Evolutionary conservation across 2,888 invertebrate species (phyloP).

Genomic region (Ichneumon xanthorius): DNA sequence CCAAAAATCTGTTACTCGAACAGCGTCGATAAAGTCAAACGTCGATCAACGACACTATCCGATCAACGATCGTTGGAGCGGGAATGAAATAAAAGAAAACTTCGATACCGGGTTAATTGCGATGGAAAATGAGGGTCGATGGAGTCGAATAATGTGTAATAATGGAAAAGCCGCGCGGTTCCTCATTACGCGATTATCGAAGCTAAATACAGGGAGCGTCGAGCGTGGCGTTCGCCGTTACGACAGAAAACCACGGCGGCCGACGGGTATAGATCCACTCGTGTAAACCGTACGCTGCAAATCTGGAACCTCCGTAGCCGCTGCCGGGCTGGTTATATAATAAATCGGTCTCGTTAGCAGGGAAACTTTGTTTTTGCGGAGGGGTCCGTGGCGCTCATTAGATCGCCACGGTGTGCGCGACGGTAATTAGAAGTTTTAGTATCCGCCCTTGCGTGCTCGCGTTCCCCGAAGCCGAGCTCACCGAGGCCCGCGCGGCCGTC

Average conservation of each 20-base stretch:
- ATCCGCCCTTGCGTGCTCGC: constrained; percentile 70
- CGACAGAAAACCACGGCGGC: neutral
- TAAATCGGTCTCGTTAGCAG: constrained; percentile 82
- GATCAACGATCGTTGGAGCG: neutral
- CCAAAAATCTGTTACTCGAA: too few relatives aligned
- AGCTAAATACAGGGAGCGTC: neutral
- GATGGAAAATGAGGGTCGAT: neutral
- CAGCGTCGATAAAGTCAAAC: neutral
- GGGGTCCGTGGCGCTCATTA: constrained; percentile 79
- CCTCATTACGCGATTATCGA: neutral
- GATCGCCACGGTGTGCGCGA: constrained; percentile 79
- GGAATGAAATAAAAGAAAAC: neutral
- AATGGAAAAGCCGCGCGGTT: neutral
- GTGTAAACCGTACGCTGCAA: constrained; percentile 13
- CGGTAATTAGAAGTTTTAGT: constrained; percentile 83
- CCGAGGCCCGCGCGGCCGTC: constrained; percentile 23
- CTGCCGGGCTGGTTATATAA: constrained; percentile 75
- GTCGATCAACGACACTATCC: neutral
- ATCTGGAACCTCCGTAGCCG: constrained; percentile 19
- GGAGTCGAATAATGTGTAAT: neutral
- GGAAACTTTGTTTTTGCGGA: constrained; percentile 80
- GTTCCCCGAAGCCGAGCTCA: constrained; percentile 64
- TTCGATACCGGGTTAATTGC: neutral
- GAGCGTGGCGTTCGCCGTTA: neutral
- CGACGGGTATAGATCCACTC: neutral